phyloP scores from a whole-genome alignment of 2,113 vertebrate genomes.

The Pyxicephalus adspersus region DNA sequence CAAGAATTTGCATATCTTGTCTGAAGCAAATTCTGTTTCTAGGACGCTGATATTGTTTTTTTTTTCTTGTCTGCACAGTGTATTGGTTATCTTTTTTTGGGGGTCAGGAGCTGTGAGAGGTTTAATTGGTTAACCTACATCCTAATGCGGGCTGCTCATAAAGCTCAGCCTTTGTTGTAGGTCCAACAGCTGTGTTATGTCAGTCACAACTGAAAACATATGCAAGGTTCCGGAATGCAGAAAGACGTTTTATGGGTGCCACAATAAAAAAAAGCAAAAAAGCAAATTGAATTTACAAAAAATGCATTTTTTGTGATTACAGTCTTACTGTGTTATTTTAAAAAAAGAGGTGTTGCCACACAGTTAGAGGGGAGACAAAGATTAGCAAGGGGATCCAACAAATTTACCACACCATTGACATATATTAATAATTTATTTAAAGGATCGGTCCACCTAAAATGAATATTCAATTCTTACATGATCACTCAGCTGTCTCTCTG shows the following conservation, averaged over 20 bases:
- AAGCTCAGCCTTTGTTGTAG: slow-evolving; percentile 90
- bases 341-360: slow-evolving; percentile 83
- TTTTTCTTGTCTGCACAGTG: slow-evolving; percentile 2
- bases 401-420: background rate
- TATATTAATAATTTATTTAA: too few species aligned
- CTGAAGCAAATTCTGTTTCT: slow-evolving; percentile 14
- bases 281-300: slow-evolving; percentile 83
- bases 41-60: background rate
- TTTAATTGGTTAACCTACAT: slow-evolving; percentile 97
- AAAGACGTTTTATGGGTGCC: slow-evolving; percentile 87
- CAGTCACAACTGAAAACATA: slow-evolving; percentile 93
- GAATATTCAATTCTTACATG: too few species aligned
- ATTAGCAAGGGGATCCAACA: slow-evolving; percentile 50
- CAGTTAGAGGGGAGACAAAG: slow-evolving; percentile 75
- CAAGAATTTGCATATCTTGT: slow-evolving; percentile 26
- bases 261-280: slow-evolving; percentile 85
- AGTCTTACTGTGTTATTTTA: slow-evolving; percentile 84
- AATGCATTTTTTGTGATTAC: slow-evolving; percentile 83
- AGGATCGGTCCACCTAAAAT: too few species aligned
- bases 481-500: too few species aligned
- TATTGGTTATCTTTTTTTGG: slow-evolving; percentile 61
- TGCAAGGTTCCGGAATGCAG: slow-evolving; percentile 95
- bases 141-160: slow-evolving; percentile 95
- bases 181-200: slow-evolving; percentile 94
- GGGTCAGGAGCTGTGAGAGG: slow-evolving; percentile 67